Evolutionary conservation across 2,113 vertebrate genomes (phyloP).

Genomic region (Apeltes quadracus): DNA sequence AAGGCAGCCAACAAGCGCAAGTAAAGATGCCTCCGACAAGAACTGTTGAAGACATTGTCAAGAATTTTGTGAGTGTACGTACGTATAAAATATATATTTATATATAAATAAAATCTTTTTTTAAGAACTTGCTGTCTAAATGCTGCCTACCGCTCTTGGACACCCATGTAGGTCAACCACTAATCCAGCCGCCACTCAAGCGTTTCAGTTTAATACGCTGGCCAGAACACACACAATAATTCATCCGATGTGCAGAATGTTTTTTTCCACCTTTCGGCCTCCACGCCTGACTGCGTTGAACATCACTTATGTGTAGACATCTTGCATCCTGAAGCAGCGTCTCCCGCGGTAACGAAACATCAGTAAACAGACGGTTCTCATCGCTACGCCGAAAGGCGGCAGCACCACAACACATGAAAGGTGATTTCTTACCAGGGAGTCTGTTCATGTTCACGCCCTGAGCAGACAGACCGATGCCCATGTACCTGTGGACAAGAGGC

Average conservation of each 20-base stretch:
- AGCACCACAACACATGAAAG: neutral
- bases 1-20: too few relatives aligned
- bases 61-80: too few relatives aligned
- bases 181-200: neutral
- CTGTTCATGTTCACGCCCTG: conserved; percentile 99
- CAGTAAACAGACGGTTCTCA: neutral
- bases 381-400: conserved; percentile 1
- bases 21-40: neutral
- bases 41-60: neutral
- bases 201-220: neutral
- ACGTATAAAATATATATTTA: neutral
- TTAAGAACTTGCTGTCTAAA: neutral
- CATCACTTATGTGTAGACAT: neutral
- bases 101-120: too few relatives aligned
- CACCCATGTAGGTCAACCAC: conserved; percentile 4
- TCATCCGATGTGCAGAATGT: neutral
- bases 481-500: conserved; percentile 85
- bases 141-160: neutral
- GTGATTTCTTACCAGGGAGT: conserved; percentile 88
- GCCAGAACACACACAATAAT: neutral
- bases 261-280: too few relatives aligned
- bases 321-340: neutral
- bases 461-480: conserved; percentile 98
- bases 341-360: neutral
- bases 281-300: too few relatives aligned